A percentile compares a stretch with the other conserved stretches of the same genome.
Conservation (phyloP, 2,113 vertebrate species). For the Esox niger region DNA sequence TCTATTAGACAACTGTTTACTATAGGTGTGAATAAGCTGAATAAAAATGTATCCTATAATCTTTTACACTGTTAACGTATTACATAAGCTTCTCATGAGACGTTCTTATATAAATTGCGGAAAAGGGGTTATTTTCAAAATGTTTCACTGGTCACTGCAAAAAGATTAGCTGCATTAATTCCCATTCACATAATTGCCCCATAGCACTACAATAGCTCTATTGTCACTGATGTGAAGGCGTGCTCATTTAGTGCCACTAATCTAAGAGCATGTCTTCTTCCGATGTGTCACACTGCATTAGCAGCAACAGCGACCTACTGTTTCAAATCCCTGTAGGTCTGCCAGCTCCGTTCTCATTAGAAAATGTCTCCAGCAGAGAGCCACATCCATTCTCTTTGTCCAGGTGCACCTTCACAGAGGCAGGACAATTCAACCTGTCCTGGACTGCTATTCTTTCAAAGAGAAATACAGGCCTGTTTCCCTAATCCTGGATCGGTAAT, state of each 20-base stretch:
- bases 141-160: no score
- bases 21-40: not conserved
- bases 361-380: conserved; percentile 14
- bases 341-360: conserved; percentile 14
- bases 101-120: no score
- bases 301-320: not conserved
- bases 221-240: conserved; percentile 4
- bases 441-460: no score
- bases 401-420: not conserved
- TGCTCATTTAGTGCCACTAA: conserved; percentile 12
- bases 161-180: no score
- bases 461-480: conserved; percentile 18
- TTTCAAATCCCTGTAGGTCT: not conserved
- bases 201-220: not conserved
- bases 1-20: no score
- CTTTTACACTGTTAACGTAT: no score
- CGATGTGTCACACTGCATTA: conserved; percentile 8
- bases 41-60: not conserved
- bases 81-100: no score
- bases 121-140: not conserved
- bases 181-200: not conserved
- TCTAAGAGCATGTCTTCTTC: conserved; percentile 7
- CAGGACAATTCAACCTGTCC: conserved; percentile 19
- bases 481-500: not conserved
- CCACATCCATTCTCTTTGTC: conserved; percentile 19